These are phyloP conservation scores for Dermatophagoides farinae DNA, from an alignment of 1,140 invertebrate genomes.

Conservation along the genomic window DNA sequence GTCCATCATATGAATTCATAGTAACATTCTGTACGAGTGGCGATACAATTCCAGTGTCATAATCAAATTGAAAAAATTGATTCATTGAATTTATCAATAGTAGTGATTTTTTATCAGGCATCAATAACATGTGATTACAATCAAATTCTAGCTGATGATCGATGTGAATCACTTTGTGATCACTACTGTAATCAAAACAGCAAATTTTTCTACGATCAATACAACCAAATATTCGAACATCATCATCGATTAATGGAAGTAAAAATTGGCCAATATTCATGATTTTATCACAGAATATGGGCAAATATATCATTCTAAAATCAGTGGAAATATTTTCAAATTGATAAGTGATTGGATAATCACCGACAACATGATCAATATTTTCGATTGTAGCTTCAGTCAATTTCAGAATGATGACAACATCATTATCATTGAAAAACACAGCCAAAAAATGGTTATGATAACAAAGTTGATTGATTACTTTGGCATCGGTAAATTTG, in stretches of 20 bases:
- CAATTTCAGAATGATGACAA: not conserved
- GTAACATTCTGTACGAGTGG: too few species aligned
- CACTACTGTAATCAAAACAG: not conserved
- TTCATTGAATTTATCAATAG: too few species aligned
- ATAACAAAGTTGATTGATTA: conserved; percentile 34
- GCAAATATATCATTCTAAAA: not conserved
- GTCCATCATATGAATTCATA: not conserved
- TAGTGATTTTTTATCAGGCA: too few species aligned
- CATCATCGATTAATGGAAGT: not conserved
- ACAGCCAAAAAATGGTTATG: not conserved
- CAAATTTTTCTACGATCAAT: not conserved
- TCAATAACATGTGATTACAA: not conserved
- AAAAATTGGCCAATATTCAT: not conserved
- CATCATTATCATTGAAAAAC: not conserved
- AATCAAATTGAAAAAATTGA: too few species aligned
- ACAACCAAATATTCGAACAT: not conserved
- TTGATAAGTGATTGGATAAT: not conserved
- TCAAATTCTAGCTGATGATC: not conserved
- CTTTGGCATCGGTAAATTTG: conserved; percentile 25
- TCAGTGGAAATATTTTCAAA: not conserved
- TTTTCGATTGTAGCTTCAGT: not conserved
- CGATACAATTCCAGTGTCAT: too few species aligned
- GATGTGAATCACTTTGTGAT: not conserved
- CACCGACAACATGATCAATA: not conserved
- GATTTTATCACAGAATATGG: not conserved